Conservation (phyloP, 2,888 invertebrate genomes). For the Heteropelma amictum region DNA sequence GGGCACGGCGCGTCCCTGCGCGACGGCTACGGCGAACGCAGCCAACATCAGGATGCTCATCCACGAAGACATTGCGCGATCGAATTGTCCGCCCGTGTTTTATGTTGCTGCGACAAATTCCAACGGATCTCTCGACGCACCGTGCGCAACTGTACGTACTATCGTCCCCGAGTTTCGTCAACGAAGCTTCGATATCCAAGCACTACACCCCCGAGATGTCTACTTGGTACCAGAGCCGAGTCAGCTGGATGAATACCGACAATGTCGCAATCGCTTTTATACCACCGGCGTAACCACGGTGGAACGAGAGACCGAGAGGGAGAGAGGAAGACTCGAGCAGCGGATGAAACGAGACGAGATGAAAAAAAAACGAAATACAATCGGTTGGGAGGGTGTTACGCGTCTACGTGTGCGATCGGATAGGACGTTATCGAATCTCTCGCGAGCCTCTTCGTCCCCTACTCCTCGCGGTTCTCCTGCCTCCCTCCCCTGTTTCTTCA, state of each 20-base stretch:
- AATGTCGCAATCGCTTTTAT: slow-evolving; percentile 72
- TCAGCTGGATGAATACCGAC: slow-evolving; percentile 61
- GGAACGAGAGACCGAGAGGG: neutral
- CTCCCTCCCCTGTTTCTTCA: slow-evolving; percentile 11
- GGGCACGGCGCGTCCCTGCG: slow-evolving; percentile 64
- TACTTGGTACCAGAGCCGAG: slow-evolving; percentile 53
- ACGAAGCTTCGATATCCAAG: slow-evolving; percentile 8
- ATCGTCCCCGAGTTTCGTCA: too few species aligned
- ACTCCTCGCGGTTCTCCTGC: neutral
- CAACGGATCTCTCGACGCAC: too few species aligned
- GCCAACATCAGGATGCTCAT: slow-evolving; percentile 71
- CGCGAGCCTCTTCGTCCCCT: slow-evolving; percentile 24
- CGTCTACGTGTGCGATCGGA: slow-evolving; percentile 32
- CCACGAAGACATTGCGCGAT: slow-evolving; percentile 63
- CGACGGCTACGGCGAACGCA: slow-evolving; percentile 78
- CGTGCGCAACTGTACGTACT: too few species aligned
- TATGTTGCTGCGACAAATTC: too few species aligned
- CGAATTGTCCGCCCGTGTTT: too few species aligned
- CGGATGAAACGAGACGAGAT: neutral
- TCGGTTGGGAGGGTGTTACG: slow-evolving; percentile 12
- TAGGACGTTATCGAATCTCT: slow-evolving; percentile 58
- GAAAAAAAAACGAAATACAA: slow-evolving; percentile 18
- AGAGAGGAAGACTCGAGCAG: neutral
- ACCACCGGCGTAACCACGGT: slow-evolving; percentile 54
- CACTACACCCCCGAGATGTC: slow-evolving; percentile 26